Conservation (phyloP, 1,140 invertebrate species). For the Eubasilissa regina region DNA sequence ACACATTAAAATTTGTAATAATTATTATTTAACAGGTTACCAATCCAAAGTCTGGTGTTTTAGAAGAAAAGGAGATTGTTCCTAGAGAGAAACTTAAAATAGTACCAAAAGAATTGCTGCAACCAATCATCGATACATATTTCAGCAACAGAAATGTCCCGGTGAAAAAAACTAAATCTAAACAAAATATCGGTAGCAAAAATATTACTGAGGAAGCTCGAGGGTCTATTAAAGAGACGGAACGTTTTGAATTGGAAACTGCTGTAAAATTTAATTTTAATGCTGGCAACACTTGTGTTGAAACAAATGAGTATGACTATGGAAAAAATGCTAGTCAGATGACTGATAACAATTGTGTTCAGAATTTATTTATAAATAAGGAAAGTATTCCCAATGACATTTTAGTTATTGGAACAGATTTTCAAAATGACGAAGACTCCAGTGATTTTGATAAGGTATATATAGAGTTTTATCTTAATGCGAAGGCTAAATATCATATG, state of each 20-base stretch:
- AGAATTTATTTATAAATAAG: background rate
- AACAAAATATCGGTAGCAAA: too few relatives aligned
- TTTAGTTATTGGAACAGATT: constrained; percentile 57
- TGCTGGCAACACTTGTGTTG: background rate
- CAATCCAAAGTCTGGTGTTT: constrained; percentile 54
- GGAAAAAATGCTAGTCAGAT: background rate
- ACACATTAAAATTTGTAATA: too few relatives aligned
- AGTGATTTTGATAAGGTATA: constrained; percentile 20
- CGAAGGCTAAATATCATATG: background rate
- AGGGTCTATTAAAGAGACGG: too few relatives aligned
- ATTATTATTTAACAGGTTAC: constrained; percentile 48
- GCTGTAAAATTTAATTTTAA: background rate
- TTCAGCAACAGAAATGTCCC: constrained; percentile 25
- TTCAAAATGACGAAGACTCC: constrained; percentile 16
- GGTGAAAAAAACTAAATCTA: background rate
- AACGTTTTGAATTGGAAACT: constrained; percentile 1
- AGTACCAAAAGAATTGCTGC: constrained; percentile 51
- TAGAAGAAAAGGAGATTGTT: constrained; percentile 57
- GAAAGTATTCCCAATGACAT: constrained; percentile 48
- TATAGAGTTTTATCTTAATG: too few relatives aligned
- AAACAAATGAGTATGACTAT: background rate
- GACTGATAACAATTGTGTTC: background rate
- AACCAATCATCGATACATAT: constrained; percentile 52
- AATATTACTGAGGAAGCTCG: too few relatives aligned
- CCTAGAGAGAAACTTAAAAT: constrained; percentile 53